These are phyloP conservation scores for Drosophila sp. DNA, from an alignment of 1,140 invertebrate species.

Conservation along the genomic window DNA sequence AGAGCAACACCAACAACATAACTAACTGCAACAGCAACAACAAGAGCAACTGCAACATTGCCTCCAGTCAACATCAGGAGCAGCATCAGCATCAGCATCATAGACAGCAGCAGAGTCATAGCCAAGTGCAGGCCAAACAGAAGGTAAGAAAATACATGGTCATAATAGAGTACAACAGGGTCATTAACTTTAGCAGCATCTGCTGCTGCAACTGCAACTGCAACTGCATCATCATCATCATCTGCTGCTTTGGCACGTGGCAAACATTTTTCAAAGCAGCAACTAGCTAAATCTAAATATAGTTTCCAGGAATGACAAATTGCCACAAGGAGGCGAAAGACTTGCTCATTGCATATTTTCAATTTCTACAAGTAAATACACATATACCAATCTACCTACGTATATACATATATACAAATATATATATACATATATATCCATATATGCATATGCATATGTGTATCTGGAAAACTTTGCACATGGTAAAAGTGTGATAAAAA, in stretches of 20 bases:
- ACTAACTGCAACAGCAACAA: slow-evolving; percentile 15
- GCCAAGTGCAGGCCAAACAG: slow-evolving; percentile 37
- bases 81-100: slow-evolving; percentile 28
- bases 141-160: slow-evolving; percentile 53
- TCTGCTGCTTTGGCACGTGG: slow-evolving; percentile 51
- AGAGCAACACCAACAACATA: slow-evolving; percentile 35
- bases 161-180: slow-evolving; percentile 8
- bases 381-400: background rate
- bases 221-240: slow-evolving; percentile 22
- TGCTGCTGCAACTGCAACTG: background rate
- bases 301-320: slow-evolving; percentile 62
- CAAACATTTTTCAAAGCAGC: slow-evolving; percentile 60
- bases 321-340: slow-evolving; percentile 47
- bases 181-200: slow-evolving; percentile 12
- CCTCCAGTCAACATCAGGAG: background rate
- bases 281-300: slow-evolving; percentile 55
- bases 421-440: background rate
- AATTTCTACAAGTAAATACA: background rate
- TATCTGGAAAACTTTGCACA: slow-evolving; percentile 65
- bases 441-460: slow-evolving; percentile 12
- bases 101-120: slow-evolving; percentile 17
- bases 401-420: slow-evolving; percentile 11
- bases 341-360: slow-evolving; percentile 34
- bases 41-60: slow-evolving; percentile 15
- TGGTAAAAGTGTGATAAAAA: slow-evolving; percentile 81